These are phyloP conservation scores for Zalophus californianus DNA, from an alignment of 2,797 vertebrate genomes.

Conservation along the genomic window DNA sequence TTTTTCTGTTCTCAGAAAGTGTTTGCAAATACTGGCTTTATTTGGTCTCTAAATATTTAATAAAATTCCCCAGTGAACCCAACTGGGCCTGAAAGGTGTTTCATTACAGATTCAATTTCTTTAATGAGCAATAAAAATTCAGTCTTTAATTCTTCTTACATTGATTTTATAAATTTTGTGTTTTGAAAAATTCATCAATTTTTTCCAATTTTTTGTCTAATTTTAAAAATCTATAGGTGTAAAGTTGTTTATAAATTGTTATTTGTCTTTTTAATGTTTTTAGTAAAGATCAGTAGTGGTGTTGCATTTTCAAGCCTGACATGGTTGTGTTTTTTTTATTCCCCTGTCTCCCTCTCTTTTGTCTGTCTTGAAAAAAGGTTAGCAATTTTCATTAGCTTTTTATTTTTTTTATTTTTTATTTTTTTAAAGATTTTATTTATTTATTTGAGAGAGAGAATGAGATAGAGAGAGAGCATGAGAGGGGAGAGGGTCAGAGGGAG, in stretches of 20 bases:
- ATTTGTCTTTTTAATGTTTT: not conserved
- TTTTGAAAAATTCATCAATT: not conserved
- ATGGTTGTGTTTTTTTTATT: not conserved
- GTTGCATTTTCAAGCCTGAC: not conserved
- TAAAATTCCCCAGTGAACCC: conserved; percentile 11
- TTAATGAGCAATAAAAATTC: conserved; percentile 8
- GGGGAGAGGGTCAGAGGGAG: too few relatives aligned
- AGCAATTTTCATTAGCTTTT: conserved; percentile 26
- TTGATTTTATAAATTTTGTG: not conserved
- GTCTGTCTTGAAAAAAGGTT: not conserved
- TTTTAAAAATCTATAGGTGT: not conserved
- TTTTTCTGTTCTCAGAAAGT: not conserved
- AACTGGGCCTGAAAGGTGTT: not conserved
- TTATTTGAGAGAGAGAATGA: too few relatives aligned
- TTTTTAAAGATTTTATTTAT: too few relatives aligned
- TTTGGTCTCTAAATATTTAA: not conserved
- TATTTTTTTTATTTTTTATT: too few relatives aligned
- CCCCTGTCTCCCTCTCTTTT: not conserved
- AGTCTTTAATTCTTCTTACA: not conserved
- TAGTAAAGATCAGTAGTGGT: not conserved
- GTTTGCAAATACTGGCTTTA: not conserved
- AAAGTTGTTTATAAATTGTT: not conserved
- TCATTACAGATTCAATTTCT: not conserved
- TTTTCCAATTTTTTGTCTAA: not conserved
- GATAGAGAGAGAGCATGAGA: too few relatives aligned